Base-by-base conservation (phyloP, 1,140 invertebrate species). In the Pachypeltis micranthus region DNA sequence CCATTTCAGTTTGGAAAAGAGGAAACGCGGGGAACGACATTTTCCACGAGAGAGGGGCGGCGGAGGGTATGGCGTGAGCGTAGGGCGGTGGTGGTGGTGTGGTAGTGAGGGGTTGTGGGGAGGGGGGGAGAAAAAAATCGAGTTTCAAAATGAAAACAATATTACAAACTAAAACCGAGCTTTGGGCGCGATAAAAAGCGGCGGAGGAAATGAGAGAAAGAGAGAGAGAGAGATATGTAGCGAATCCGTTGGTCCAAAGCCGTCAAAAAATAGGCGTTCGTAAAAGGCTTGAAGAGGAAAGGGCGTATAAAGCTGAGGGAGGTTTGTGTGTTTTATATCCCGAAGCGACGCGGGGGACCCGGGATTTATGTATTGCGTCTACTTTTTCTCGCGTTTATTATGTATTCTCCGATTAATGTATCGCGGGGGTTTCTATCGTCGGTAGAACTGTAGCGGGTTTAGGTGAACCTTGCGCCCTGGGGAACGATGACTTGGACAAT, bases 351-450 rank as follows among this genome's bases (percentile, higher is more conserved):
- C 44, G 47, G 56, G 28, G 28, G 60, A n/a, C 28, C n/a, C 1
- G 10, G 44, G 27, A 24, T 51, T 64, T 27, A 54, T 34, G 44
- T 58, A 31, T 64, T 64, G 47, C n/a, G 47, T 4, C 47, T 21
- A 10, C 60, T 31, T 57, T n/a, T n/a, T n/a, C n/a, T n/a, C n/a
- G n/a, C n/a, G n/a, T 61, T 28, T 62, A 58, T 65, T 39, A 34
- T 60, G 29, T 44, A 60, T 58, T 59, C 62, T 63, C 61, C 63
- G 58, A 56, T 34, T 63, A 64, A 63, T 59, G 55, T 57, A 57
- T 62, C 58, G 54, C 63, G 62, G 54, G 28, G 28, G 61, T 25
- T 44, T 56, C 44, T 61, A 29, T 57, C 29, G n/a, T n/a, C n/a
- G n/a, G n/a, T n/a, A n/a, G n/a, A n/a, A n/a, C n/a, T n/a, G n/a